A percentile compares a stretch with the other conserved stretches of the same genome.
phyloP scores from a whole-genome alignment of 2,113 vertebrate species.

The Catharus fuscescens region DNA sequence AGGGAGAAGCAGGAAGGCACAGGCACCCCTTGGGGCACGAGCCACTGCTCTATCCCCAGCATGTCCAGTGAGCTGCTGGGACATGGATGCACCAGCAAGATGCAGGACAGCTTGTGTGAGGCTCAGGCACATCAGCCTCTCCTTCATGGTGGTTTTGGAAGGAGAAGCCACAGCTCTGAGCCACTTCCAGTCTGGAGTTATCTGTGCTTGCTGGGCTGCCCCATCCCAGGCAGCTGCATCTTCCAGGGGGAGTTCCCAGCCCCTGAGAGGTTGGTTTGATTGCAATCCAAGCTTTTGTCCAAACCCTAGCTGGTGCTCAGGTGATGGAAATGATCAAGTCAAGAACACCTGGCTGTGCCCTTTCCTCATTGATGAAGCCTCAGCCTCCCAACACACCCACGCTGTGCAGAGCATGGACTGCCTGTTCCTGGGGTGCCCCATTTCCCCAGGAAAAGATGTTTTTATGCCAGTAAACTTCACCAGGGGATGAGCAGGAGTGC shows the following conservation, averaged over 20 bases:
- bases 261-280: no score
- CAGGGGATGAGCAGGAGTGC: background rate
- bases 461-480: background rate
- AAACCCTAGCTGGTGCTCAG: background rate
- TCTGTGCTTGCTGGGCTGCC: rapidly evolving
- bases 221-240: background rate
- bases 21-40: background rate
- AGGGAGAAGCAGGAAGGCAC: background rate
- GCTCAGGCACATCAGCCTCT: background rate
- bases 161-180: background rate
- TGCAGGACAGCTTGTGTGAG: background rate
- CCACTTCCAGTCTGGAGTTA: background rate
- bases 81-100: background rate
- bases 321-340: background rate
- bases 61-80: background rate
- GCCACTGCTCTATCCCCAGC: rapidly evolving
- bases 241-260: background rate
- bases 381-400: background rate
- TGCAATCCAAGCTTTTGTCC: background rate
- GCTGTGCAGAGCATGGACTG: rapidly evolving
- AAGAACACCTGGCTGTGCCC: background rate
- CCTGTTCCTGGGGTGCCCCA: rapidly evolving
- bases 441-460: background rate
- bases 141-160: background rate
- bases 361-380: rapidly evolving